Evolutionary conservation across 2,113 vertebrate species (phyloP).

Genomic region (Tor tambroides): DNA sequence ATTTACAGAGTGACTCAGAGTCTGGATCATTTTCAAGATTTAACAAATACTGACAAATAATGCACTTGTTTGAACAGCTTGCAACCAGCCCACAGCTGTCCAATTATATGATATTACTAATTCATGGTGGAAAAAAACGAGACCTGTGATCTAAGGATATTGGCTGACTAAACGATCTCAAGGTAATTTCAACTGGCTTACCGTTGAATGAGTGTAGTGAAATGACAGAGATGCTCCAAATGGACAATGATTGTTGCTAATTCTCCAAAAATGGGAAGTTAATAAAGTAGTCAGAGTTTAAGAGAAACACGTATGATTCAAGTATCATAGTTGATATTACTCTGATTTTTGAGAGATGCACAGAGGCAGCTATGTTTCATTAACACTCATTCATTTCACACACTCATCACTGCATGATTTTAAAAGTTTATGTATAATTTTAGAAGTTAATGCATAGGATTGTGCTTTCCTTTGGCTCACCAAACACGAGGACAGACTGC

Average conservation of each 20-base stretch:
- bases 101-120: constrained; percentile 26
- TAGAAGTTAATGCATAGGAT: neutral
- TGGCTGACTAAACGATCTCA: constrained; percentile 15
- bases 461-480: neutral
- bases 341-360: neutral
- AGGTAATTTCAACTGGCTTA: constrained; percentile 22
- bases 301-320: neutral
- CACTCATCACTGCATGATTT: too few relatives aligned
- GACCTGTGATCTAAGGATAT: constrained; percentile 21
- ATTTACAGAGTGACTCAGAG: constrained; percentile 43
- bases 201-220: neutral
- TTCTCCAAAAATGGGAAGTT: neutral
- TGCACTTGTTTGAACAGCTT: constrained; percentile 40
- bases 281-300: neutral
- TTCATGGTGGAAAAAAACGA: constrained; percentile 12
- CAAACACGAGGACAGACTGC: neutral
- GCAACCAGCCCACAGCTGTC: constrained; percentile 19
- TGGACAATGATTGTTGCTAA: neutral
- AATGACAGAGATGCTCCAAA: neutral
- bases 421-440: too few relatives aligned
- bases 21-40: constrained; percentile 20
- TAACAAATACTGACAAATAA: constrained; percentile 37
- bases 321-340: neutral
- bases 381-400: neutral
- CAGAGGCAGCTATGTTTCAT: neutral